Conservation (phyloP, 2,797 vertebrate genomes). For the Nothura maculosa region DNA sequence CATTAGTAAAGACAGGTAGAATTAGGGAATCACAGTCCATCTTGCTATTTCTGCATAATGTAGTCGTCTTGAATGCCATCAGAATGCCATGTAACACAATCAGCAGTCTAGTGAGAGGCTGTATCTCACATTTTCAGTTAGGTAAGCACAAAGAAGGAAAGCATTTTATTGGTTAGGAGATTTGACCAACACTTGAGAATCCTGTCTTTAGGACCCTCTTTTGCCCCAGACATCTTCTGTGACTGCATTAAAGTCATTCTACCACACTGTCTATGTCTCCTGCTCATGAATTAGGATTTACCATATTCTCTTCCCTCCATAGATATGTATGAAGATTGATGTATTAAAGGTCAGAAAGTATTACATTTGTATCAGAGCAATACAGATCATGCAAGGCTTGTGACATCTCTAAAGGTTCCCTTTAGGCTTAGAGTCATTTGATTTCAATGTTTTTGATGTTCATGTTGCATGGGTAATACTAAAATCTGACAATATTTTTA, state of each 20-base stretch:
- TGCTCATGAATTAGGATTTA: neutral
- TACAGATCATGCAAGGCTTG: neutral
- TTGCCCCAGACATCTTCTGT: neutral
- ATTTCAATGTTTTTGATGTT: neutral
- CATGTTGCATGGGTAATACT: neutral
- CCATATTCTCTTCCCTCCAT: neutral
- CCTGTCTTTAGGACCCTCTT: neutral
- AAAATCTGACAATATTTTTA: neutral
- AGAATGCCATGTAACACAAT: neutral
- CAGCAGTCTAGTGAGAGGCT: neutral
- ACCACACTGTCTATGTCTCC: rapidly evolving
- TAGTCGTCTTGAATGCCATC: neutral
- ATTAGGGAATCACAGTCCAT: neutral
- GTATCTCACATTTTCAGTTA: neutral
- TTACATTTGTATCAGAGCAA: neutral
- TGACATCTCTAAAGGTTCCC: neutral
- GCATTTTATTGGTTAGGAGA: neutral
- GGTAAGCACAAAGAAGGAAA: neutral
- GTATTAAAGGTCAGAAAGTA: neutral
- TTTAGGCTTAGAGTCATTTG: neutral
- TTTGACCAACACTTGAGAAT: neutral
- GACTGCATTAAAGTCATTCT: neutral
- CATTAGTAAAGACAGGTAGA: neutral
- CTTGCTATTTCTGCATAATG: neutral
- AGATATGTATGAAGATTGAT: neutral